A percentile compares a stretch with the other conserved stretches of the same genome.
Conservation (phyloP, 1,140 invertebrate genomes). For the Harlomillsia oculata region DNA sequence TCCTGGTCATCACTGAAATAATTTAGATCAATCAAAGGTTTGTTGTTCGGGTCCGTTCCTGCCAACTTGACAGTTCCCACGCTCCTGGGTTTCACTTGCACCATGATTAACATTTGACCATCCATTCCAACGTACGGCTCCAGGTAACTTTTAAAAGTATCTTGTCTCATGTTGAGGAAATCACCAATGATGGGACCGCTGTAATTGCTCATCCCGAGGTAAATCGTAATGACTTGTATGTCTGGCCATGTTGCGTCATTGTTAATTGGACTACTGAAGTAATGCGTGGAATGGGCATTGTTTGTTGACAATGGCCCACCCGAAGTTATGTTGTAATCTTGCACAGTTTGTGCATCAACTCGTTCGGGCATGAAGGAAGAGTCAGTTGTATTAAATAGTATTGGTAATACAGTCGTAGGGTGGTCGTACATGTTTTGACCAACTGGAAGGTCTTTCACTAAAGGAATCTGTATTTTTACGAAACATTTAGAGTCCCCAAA, state of each 20-base stretch:
- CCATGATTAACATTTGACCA: background rate
- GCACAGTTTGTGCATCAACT: background rate
- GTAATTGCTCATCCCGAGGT: background rate
- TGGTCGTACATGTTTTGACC: slow-evolving; percentile 7
- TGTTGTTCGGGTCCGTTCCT: slow-evolving; percentile 50
- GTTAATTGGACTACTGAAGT: background rate
- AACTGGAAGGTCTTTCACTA: background rate
- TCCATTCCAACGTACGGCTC: slow-evolving; percentile 3
- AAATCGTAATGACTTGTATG: background rate
- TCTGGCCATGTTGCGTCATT: slow-evolving; percentile 10
- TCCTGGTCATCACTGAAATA: slow-evolving; percentile 50
- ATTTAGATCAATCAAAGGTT: slow-evolving; percentile 64
- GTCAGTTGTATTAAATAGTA: background rate
- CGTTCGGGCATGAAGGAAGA: background rate
- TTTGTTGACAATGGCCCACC: background rate
- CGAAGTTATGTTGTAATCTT: background rate
- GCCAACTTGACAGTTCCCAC: slow-evolving; percentile 53
- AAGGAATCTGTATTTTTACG: background rate
- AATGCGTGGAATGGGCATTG: background rate
- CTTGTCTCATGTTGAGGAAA: background rate
- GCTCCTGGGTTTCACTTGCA: slow-evolving; percentile 48
- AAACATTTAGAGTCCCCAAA: slow-evolving; percentile 50
- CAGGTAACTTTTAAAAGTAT: slow-evolving; percentile 5
- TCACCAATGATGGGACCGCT: background rate
- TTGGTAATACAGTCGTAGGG: background rate